Percentiles rank a stretch among this genome's conserved stretches.
Conservation (phyloP, 2,797 vertebrate genomes). For the Avahi laniger region DNA sequence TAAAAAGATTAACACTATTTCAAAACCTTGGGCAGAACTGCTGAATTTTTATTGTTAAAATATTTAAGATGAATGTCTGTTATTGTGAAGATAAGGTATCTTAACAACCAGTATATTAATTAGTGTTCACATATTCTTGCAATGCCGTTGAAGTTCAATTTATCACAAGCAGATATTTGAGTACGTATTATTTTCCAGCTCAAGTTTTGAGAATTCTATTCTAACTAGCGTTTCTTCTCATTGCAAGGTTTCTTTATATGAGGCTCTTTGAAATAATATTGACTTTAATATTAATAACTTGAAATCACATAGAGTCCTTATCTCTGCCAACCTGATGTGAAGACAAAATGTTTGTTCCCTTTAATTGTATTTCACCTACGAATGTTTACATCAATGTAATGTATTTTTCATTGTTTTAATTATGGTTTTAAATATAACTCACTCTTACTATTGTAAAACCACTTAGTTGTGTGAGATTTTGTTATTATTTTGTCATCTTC, state of each 20-base stretch:
- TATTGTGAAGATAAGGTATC: background rate
- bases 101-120: background rate
- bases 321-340: background rate
- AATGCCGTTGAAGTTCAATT: background rate
- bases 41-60: background rate
- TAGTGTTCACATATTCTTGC: background rate
- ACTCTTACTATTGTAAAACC: conserved; percentile 40
- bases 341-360: background rate
- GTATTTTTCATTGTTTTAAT: background rate
- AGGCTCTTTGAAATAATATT: background rate
- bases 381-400: background rate
- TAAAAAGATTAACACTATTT: background rate
- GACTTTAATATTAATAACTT: conserved; percentile 13
- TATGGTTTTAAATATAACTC: conserved; percentile 1
- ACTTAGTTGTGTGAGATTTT: conserved; percentile 50
- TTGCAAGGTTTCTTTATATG: background rate
- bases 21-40: background rate
- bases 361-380: background rate
- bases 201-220: background rate
- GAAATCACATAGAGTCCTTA: background rate
- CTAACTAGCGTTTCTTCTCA: background rate
- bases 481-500: conserved; percentile 72
- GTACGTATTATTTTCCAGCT: background rate
- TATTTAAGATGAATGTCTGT: background rate
- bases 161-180: background rate